Evolutionary conservation across 1,140 invertebrate species (phyloP), one percentile per base, ranked within the genome.

Genomic region (Drosophila serrata): DNA sequence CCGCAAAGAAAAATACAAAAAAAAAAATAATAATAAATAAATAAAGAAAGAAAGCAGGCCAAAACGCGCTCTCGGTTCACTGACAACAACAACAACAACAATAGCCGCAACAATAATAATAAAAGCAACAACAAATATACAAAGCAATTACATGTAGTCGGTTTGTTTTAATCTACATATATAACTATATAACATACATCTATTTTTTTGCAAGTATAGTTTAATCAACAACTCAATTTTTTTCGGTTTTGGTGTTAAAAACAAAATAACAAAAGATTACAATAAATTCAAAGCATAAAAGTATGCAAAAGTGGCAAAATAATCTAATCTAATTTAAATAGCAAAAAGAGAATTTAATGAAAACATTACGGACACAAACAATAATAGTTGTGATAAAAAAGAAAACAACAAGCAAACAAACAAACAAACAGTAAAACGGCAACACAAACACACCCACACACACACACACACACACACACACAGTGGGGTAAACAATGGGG

Each of bases 31-130:
- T 4, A 24, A 24, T 2, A 24, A 24, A n/a, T n/a, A n/a, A n/a
- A n/a, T n/a, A 24, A 24, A 39, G 24, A 45, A 35, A 31, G 22
- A 48, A 62, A 19, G 39, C 72, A 60, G 37, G 63, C 40, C 74
- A 67, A 82, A 75, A 65, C 80, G 65, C 65, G 65, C 37, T 67
- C 42, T 61, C 57, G 57, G 62, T 62, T 39, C 29, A 42, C 40
- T 22, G 35, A 48, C n/a, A 55, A 46, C 48, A 63, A 57, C 15
- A 43, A 48, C 19, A 39, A 27, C 31, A 39, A 59, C 53, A 22
- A 22, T 17, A 63, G 43, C 22, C 22, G 43, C 43, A 46, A 46
- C 75, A 78, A 49, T 33, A 43, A 51, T 17, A 33, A 19, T 4
- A 31, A 64, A 33, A 57, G 22, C 13, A 22, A 45, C 60, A 60